phyloP scores from a whole-genome alignment of 2,113 vertebrate species.

The Alexandromys fortis region DNA sequence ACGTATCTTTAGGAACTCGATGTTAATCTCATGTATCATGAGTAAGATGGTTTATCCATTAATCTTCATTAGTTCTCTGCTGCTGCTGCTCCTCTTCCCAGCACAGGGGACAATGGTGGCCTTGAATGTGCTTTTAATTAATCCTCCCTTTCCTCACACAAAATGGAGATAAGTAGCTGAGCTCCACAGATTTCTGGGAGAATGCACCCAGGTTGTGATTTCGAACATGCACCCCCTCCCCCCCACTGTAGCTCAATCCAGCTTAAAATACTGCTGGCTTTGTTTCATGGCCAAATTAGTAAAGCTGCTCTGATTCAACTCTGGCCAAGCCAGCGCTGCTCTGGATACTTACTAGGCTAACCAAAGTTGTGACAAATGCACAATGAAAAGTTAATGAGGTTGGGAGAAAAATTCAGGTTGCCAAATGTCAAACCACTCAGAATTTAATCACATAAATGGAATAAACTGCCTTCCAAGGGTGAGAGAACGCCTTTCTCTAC shows the following conservation, averaged over 20 bases:
- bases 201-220: constrained; percentile 12
- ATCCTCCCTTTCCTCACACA: not conserved
- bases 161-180: not conserved
- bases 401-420: not conserved
- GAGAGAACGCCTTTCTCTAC: not conserved
- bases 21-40: not conserved
- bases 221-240: not conserved
- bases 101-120: not conserved
- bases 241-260: not conserved
- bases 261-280: constrained; percentile 56
- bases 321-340: constrained; percentile 55
- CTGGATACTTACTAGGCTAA: constrained; percentile 59
- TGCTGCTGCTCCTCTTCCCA: rapidly evolving
- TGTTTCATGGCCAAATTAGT: constrained; percentile 50
- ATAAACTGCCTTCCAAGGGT: not conserved
- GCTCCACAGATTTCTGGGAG: constrained; percentile 40
- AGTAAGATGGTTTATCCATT: rapidly evolving
- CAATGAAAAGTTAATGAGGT: constrained; percentile 43
- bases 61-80: not conserved
- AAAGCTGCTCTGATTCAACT: constrained; percentile 59
- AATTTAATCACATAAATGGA: constrained; percentile 34
- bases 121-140: not conserved
- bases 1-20: not conserved
- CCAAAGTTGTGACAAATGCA: constrained; percentile 58
- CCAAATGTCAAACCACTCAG: constrained; percentile 8